phyloP scores from a whole-genome alignment of 2,888 invertebrate genomes.

The Nomada goodeniana region DNA sequence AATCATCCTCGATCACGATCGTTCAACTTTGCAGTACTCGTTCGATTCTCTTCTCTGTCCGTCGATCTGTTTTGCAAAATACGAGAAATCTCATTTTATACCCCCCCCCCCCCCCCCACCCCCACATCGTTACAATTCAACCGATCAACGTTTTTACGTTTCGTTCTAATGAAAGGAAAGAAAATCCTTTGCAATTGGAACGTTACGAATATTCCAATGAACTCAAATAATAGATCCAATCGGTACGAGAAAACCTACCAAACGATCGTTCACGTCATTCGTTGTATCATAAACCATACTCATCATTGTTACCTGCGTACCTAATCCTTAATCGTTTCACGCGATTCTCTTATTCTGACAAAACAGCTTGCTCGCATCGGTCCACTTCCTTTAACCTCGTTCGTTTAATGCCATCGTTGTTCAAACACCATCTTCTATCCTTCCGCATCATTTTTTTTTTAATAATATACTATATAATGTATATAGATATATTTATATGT shows the following conservation, averaged over 20 bases:
- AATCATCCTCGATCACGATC: slow-evolving; percentile 18
- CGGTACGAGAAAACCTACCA: slow-evolving; percentile 1
- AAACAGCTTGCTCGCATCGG: slow-evolving; percentile 60
- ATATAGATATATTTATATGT: slow-evolving; percentile 61
- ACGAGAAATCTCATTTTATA: slow-evolving; percentile 57
- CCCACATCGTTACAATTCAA: no score
- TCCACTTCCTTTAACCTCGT: slow-evolving; percentile 2
- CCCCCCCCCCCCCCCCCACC: no score
- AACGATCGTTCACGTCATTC: slow-evolving; percentile 36
- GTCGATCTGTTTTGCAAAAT: slow-evolving; percentile 74
- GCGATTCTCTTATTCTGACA: slow-evolving; percentile 70
- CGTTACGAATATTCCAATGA: neutral
- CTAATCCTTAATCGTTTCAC: neutral
- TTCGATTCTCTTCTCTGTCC: slow-evolving; percentile 26
- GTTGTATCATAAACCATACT: slow-evolving; percentile 46
- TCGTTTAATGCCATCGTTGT: slow-evolving; percentile 54
- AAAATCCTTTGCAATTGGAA: neutral
- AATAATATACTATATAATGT: slow-evolving; percentile 56
- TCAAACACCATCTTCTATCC: slow-evolving; percentile 41
- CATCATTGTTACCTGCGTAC: neutral
- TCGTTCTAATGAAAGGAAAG: neutral
- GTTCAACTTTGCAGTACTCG: slow-evolving; percentile 20
- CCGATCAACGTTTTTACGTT: neutral
- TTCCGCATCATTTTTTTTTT: slow-evolving; percentile 37
- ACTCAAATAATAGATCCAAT: neutral